phyloP scores from a whole-genome alignment of 2,797 vertebrate genomes.

The Rhodeus uyekii region DNA sequence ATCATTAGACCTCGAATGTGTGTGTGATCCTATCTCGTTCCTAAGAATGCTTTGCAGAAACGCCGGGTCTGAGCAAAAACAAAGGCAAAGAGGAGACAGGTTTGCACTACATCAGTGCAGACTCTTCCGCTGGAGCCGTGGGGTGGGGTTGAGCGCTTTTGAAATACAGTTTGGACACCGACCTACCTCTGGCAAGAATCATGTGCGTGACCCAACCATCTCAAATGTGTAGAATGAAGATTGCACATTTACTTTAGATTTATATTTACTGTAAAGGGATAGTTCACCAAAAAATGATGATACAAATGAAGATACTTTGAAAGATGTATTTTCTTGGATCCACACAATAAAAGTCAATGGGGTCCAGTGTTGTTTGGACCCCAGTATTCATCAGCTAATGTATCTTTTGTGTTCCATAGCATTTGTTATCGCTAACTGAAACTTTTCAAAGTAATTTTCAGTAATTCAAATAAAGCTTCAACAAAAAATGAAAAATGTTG shows the following conservation, averaged over 20 bases:
- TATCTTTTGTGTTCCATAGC: too few species aligned
- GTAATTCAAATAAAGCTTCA: too few species aligned
- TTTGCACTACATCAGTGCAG: conserved; percentile 53
- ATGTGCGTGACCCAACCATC: conserved; percentile 39
- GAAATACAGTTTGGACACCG: conserved; percentile 37
- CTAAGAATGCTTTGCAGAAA: conserved; percentile 66
- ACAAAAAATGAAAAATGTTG: too few species aligned
- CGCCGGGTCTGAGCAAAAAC: conserved; percentile 67
- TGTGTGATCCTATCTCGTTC: conserved; percentile 77
- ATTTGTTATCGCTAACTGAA: too few species aligned
- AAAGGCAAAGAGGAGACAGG: conserved; percentile 62
- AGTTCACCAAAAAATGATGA: neutral
- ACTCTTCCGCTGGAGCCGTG: conserved; percentile 44
- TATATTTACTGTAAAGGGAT: neutral
- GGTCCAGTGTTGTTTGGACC: neutral
- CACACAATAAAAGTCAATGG: neutral
- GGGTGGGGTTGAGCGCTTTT: conserved; percentile 37
- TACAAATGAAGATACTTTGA: neutral
- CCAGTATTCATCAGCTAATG: too few species aligned
- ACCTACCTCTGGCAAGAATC: conserved; percentile 53
- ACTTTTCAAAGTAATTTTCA: too few species aligned
- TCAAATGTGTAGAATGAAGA: conserved; percentile 30
- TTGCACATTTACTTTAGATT: too few species aligned
- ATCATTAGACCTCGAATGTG: conserved; percentile 74
- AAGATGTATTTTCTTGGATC: neutral